phyloP scores from a whole-genome alignment of 2,888 invertebrate species.

The Leucoma salicis region DNA sequence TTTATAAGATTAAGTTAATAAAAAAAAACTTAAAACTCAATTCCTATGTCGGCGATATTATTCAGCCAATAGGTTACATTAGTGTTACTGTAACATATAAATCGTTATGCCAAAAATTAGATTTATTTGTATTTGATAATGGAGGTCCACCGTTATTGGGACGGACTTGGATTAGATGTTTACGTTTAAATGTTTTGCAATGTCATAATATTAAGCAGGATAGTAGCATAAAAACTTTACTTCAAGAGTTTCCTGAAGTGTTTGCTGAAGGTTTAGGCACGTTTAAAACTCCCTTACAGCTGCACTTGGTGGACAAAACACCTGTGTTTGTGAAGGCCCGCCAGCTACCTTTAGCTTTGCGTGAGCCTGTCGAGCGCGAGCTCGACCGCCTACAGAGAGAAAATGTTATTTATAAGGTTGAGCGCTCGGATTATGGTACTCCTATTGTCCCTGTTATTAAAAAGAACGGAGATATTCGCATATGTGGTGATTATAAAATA shows the following conservation, averaged over 20 bases:
- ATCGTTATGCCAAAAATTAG: background rate
- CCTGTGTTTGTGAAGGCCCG: constrained; percentile 18
- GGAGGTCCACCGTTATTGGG: constrained; percentile 14
- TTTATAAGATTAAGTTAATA: background rate
- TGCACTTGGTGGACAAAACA: constrained; percentile 4
- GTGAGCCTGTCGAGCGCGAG: constrained; percentile 25
- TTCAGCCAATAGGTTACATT: background rate
- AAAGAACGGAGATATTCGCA: constrained; percentile 9
- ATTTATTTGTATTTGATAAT: constrained; percentile 5
- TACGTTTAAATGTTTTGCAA: background rate
- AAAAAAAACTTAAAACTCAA: background rate
- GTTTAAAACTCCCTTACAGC: constrained; percentile 2
- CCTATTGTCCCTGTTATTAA: constrained; percentile 30
- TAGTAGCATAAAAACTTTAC: background rate
- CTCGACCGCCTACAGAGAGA: constrained; percentile 27
- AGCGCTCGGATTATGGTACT: constrained; percentile 33
- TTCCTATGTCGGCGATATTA: background rate
- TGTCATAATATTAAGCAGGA: background rate
- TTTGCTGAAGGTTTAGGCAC: constrained; percentile 7
- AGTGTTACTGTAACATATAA: background rate
- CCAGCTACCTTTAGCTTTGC: constrained; percentile 26
- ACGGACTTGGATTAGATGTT: constrained; percentile 10
- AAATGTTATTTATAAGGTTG: constrained; percentile 27
- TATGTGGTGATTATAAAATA: constrained; percentile 32
- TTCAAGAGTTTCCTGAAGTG: constrained; percentile 7